Conservation (phyloP, 2,797 vertebrate genomes). For the Enoplosus armatus region DNA sequence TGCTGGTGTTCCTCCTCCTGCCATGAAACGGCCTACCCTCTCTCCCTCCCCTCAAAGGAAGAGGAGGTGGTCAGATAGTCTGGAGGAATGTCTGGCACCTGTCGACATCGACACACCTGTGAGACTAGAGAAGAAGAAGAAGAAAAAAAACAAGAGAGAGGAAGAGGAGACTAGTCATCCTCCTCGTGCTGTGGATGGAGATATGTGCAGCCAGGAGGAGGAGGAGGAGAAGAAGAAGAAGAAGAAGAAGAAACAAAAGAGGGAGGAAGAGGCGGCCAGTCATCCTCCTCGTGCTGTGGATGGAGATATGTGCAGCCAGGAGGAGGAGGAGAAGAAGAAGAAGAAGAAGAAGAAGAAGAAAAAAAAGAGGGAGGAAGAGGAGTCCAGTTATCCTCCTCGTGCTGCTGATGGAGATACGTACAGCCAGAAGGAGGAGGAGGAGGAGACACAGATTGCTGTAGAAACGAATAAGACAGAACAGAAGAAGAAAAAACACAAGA, state of each 20-base stretch:
- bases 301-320: no score
- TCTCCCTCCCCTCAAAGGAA: constrained; percentile 13
- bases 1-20: not conserved
- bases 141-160: no score
- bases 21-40: constrained; percentile 59
- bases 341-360: no score
- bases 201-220: no score
- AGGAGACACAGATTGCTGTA: rapidly evolving
- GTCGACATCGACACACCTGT: not conserved
- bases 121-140: not conserved
- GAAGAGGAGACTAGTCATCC: no score
- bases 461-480: constrained; percentile 4
- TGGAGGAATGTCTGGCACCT: not conserved
- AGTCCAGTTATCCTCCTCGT: not conserved
- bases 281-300: no score
- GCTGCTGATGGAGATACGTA: not conserved
- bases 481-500: not conserved
- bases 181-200: no score
- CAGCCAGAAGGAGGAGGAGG: not conserved
- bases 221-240: no score
- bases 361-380: not conserved
- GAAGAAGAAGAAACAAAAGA: no score
- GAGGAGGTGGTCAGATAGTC: constrained; percentile 12
- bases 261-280: no score
- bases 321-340: no score